Base-by-base conservation (phyloP, 2,113 vertebrate genomes). In the Menidia beryllina region DNA sequence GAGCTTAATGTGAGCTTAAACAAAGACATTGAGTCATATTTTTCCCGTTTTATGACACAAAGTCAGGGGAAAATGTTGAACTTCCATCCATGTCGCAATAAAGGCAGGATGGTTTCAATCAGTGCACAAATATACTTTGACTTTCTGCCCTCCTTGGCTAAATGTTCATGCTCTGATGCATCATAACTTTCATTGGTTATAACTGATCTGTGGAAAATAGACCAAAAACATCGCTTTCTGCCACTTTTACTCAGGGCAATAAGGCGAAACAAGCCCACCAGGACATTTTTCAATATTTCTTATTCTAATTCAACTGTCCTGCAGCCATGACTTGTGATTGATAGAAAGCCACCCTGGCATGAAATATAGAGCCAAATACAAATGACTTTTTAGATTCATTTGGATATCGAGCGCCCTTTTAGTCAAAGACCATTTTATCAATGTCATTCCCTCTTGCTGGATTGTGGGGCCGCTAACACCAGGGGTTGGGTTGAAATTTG, bases 171-270 rank as follows among this genome's bases (percentile, higher is more conserved):
- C 15, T 59, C 11, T 25, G 25, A 10, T 51, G 49, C 63, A 48
- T 63, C 52, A 25, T 17, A 20, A 38, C 13, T 21, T 41, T 57
- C 17, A 64, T 60, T 30, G 74, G 60, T 61, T 59, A 41, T 23
- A 63, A 70, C 45, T 49, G 63, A 71, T 41, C 27, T 10, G 0
- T 30, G 47, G 58, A 57, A 72, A 78, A 52, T 47, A 26, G 41
- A 17, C 5, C 17, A 38, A 26, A 41, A 41, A 41, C 14, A 15
- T 5, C 13, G 5, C 54, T 54, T 50, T 23, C 5, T 41, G 20
- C 57, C 10, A 53, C 38, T 50, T 58, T 51, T 10, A 52, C 53
- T 38, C 27, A 34, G 50, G 53, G 36, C 25, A 53, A 43, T 39
- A 19, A 1, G 2, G 0, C 27, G 1, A n/a, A n/a, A n/a, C n/a